Conservation (phyloP, 2,888 invertebrate genomes). For the Epirrita christyi region DNA sequence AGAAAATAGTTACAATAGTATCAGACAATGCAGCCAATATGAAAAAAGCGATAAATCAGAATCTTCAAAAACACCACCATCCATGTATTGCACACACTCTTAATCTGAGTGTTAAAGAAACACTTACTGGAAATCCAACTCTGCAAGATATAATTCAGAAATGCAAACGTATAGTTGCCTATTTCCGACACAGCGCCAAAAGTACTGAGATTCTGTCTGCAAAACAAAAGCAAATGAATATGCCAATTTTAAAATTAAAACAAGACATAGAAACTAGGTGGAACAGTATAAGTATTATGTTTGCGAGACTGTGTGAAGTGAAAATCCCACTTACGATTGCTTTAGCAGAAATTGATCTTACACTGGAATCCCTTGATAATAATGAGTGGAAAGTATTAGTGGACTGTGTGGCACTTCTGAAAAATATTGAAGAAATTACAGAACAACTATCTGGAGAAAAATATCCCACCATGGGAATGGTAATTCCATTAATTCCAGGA, state of each 20-base stretch:
- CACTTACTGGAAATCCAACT: slow-evolving; percentile 15
- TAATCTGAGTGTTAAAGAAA: slow-evolving; percentile 30
- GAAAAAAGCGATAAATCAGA: slow-evolving; percentile 30
- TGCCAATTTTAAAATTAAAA: slow-evolving; percentile 28
- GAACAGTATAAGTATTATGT: no score
- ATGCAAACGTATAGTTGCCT: slow-evolving; percentile 15
- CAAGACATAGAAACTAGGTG: no score
- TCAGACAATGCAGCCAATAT: slow-evolving; percentile 9
- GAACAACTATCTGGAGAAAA: slow-evolving; percentile 20
- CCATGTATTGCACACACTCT: slow-evolving; percentile 30
- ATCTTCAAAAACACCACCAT: slow-evolving; percentile 31
- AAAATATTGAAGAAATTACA: slow-evolving; percentile 20
- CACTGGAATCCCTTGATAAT: slow-evolving; percentile 16
- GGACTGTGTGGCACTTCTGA: slow-evolving; percentile 18
- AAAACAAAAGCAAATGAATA: slow-evolving; percentile 28
- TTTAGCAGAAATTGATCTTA: slow-evolving; percentile 18
- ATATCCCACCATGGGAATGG: slow-evolving; percentile 29
- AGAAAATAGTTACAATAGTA: slow-evolving; percentile 28
- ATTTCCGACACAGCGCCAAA: slow-evolving; percentile 19
- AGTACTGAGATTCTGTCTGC: slow-evolving; percentile 14
- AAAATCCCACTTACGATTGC: slow-evolving; percentile 26
- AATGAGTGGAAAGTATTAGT: slow-evolving; percentile 19
- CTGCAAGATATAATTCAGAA: slow-evolving; percentile 13
- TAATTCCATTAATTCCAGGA: slow-evolving; percentile 27
- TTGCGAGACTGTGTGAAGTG: no score